Percentiles rank a stretch among this genome's conserved stretches.
These are phyloP conservation scores for Oreortyx pictus DNA, from an alignment of 2,797 vertebrate genomes.

Conservation along the genomic window DNA sequence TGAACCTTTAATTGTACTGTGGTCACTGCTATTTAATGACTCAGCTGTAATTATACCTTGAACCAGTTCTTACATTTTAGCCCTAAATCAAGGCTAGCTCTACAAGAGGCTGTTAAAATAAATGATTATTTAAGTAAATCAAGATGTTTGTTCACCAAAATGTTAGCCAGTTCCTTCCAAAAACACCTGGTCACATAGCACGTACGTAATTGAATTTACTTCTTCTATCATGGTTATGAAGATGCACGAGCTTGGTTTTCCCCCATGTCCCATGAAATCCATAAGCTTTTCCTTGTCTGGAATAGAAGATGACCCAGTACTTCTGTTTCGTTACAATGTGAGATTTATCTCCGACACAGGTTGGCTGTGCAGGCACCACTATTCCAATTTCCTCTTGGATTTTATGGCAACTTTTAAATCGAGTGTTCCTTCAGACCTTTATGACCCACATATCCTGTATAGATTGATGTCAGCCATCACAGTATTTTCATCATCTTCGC, in stretches of 20 bases:
- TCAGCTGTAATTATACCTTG: not conserved
- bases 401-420: not conserved
- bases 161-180: not conserved
- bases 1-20: constrained; percentile 23
- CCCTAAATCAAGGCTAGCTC: constrained; percentile 23
- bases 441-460: not conserved
- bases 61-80: not conserved
- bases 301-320: not conserved
- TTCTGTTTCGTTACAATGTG: not conserved
- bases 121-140: not conserved
- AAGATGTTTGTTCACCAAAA: constrained; percentile 13
- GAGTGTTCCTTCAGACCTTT: not conserved
- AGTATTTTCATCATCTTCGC: not conserved
- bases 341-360: constrained; percentile 1
- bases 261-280: not conserved
- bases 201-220: not conserved
- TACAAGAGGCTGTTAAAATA: not conserved
- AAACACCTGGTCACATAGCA: not conserved
- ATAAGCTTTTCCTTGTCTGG: not conserved
- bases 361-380: not conserved
- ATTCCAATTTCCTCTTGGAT: not conserved
- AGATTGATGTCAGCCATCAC: not conserved
- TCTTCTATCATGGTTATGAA: constrained; percentile 36
- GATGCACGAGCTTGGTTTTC: not conserved
- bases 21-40: constrained; percentile 1